Evolutionary conservation across 2,797 vertebrate genomes (phyloP), one percentile per base, ranked within the genome.

Genomic region (Limosa lapponica): DNA sequence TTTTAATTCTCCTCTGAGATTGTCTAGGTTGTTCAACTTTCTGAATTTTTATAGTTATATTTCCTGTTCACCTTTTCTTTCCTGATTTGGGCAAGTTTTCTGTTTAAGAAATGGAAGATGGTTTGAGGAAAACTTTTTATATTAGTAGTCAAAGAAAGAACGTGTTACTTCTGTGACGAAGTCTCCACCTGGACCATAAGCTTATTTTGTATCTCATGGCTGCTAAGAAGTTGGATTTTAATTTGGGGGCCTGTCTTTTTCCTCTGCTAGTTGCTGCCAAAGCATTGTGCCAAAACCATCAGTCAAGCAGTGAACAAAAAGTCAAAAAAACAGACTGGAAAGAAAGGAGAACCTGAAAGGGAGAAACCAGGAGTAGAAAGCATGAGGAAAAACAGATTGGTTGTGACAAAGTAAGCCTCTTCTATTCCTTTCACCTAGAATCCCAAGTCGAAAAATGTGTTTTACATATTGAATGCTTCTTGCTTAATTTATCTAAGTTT

Each of bases 271-370:
- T 98, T 99, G 97, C 98, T 99, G 97, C 99, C 99, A 88, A 99
- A 99, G 96, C 99, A 99, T 98, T 99, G 99, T 98, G 99, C 99
- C 92, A 99, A 99, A 98, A 99, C 99, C 96, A 99, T 99, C 98
- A 99, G 99, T 98, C 99, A 99, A 98, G 99, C 99, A 24, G 99
- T 99, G 96, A 99, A 99, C 98, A 99, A 99, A 97, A 99, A 99
- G 98, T 99, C 99, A 83, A 99, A 99, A 98, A 99, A 99, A 97
- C 99, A 99, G 83, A 99, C 99, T 11, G 98, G 98, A 95, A 98
- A 98, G 96, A 99, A 99, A 97, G 99, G 99, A 70, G 99, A 99
- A 97, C 99, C 99, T 10, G 99, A 99, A 98, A 98, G 99, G 74
- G 99, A 99, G 97, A 99, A 99, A 71, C 99, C 99, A 5, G 99